Evolutionary conservation across 2,113 vertebrate species (phyloP).

Genomic region (Lichenostomus cassidix): DNA sequence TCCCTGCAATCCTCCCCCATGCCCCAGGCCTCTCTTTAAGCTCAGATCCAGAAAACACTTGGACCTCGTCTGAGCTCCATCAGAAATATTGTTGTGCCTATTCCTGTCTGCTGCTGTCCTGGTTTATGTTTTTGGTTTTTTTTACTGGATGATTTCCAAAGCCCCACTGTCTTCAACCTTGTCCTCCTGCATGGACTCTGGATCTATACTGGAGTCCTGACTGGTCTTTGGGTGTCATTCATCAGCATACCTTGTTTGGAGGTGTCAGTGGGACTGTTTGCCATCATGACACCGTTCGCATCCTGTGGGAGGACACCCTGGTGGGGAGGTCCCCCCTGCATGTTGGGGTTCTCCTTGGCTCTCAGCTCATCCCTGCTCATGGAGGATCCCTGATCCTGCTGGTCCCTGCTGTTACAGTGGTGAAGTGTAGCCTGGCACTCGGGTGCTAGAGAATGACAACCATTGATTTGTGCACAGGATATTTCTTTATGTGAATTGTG

Average conservation of each 20-base stretch:
- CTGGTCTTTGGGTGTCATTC: background rate
- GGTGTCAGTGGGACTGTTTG: background rate
- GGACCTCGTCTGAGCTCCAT: rapidly evolving
- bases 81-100: background rate
- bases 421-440: background rate
- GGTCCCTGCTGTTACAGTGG: background rate
- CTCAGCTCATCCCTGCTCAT: background rate
- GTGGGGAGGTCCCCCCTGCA: rapidly evolving
- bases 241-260: background rate
- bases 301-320: background rate
- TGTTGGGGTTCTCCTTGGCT: background rate
- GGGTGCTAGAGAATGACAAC: background rate
- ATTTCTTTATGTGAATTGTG: rapidly evolving
- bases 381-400: background rate
- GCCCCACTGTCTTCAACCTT: background rate
- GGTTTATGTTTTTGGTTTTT: background rate
- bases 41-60: background rate
- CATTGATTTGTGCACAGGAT: background rate
- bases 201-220: background rate
- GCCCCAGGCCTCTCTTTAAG: background rate
- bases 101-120: background rate
- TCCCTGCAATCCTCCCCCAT: background rate
- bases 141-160: background rate
- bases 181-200: background rate
- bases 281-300: background rate